phyloP scores from a whole-genome alignment of 2,797 vertebrate genomes.

The Hoplostethus mediterraneus region DNA sequence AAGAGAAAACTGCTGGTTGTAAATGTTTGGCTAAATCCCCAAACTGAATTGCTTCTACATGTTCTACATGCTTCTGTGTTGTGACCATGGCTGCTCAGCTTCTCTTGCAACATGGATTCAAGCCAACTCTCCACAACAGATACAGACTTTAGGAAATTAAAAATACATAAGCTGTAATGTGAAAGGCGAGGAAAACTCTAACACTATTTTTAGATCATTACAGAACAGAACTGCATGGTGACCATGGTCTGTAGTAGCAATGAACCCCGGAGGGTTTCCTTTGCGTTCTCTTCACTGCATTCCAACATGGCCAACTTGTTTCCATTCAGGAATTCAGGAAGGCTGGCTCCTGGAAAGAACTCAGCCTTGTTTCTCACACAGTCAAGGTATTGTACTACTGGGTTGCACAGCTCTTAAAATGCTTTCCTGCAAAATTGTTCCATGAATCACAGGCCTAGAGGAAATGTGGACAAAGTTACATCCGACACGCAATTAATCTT shows the following conservation, averaged over 20 bases:
- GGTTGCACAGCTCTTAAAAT: constrained; percentile 6
- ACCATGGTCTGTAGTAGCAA: constrained; percentile 28
- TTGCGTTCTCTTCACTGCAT: constrained; percentile 14
- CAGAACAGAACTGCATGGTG: not conserved
- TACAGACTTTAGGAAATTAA: not conserved
- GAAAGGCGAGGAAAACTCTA: too few relatives aligned
- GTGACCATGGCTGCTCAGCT: not conserved
- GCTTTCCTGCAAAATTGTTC: not conserved
- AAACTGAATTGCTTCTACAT: too few relatives aligned
- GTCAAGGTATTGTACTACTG: constrained; percentile 32
- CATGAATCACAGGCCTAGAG: constrained; percentile 22
- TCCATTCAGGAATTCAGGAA: constrained; percentile 42
- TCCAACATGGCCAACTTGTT: constrained; percentile 20
- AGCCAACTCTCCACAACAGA: not conserved
- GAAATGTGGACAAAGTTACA: not conserved
- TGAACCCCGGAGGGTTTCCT: constrained; percentile 30
- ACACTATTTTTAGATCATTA: too few relatives aligned
- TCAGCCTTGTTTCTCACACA: constrained; percentile 32
- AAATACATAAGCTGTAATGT: not conserved
- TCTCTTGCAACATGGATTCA: not conserved
- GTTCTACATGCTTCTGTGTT: not conserved
- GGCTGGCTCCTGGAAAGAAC: constrained; percentile 5
- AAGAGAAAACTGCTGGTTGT: not conserved
- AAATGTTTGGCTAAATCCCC: not conserved
- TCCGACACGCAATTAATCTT: not conserved